Evolutionary conservation across 2,888 invertebrate species (phyloP).

Genomic region (Terebella lapidaria): DNA sequence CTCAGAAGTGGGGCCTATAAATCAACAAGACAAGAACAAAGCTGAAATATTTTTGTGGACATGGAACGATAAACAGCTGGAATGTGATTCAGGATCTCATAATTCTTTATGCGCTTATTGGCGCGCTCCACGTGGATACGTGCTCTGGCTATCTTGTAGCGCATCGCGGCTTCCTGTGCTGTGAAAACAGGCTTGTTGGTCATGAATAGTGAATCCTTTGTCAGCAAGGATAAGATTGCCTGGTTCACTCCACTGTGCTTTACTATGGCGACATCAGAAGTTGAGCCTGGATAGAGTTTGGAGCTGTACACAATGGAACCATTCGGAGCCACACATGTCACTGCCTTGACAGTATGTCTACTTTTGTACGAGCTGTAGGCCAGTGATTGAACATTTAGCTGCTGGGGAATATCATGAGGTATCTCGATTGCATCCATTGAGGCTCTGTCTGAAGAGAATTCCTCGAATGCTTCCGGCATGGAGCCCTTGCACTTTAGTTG

Average conservation of each 20-base stretch:
- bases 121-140: slow-evolving; percentile 8
- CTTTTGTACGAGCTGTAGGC: background rate
- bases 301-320: background rate
- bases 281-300: background rate
- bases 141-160: slow-evolving; percentile 5
- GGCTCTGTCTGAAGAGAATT: background rate
- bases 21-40: slow-evolving; percentile 2
- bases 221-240: slow-evolving; percentile 2
- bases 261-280: slow-evolving; percentile 2
- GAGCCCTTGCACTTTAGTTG: background rate
- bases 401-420: background rate
- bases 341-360: no score
- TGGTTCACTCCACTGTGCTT: background rate
- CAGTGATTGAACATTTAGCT: background rate
- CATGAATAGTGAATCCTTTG: background rate
- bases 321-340: slow-evolving; percentile 1
- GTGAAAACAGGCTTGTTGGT: slow-evolving; percentile 1
- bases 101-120: no score
- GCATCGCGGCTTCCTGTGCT: background rate
- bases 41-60: slow-evolving; percentile 6
- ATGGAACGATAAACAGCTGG: background rate
- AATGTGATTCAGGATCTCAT: slow-evolving; percentile 1
- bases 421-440: background rate
- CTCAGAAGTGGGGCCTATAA: slow-evolving; percentile 1
- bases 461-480: background rate